These are phyloP conservation scores for Folsomia candida DNA, from an alignment of 2,888 invertebrate species.

Conservation along the genomic window DNA sequence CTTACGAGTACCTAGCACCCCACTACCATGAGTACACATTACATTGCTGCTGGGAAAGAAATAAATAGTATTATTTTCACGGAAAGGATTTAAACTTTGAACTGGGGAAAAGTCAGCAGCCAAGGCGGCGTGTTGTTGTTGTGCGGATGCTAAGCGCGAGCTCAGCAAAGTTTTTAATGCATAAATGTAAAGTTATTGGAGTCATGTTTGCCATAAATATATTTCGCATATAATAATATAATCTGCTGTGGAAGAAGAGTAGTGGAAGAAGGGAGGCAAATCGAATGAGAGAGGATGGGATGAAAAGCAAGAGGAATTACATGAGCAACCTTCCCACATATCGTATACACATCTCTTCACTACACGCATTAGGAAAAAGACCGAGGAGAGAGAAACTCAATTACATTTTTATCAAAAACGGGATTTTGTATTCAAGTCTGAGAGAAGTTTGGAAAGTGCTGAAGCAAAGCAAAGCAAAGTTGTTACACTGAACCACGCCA, in stretches of 20 bases:
- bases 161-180: no score
- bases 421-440: conserved; percentile 1
- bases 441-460: background rate
- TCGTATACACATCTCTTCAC: background rate
- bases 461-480: background rate
- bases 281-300: conserved; percentile 15
- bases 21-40: no score
- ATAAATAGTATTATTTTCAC: no score
- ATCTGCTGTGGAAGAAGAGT: background rate
- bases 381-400: conserved; percentile 13
- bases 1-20: no score
- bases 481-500: background rate
- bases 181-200: background rate
- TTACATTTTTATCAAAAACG: conserved; percentile 17
- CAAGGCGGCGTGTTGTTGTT: no score
- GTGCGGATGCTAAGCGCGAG: no score
- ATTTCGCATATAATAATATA: conserved; percentile 10
- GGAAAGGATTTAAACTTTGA: no score
- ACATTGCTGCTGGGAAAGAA: no score
- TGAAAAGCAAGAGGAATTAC: conserved; percentile 13
- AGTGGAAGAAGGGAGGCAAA: conserved; percentile 9
- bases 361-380: background rate
- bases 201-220: conserved; percentile 13
- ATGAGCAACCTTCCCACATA: no score
- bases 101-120: no score